Percentiles rank a stretch among this genome's conserved stretches.
These are phyloP conservation scores for Psettodes erumei DNA, from an alignment of 2,113 vertebrate species.

Conservation along the genomic window DNA sequence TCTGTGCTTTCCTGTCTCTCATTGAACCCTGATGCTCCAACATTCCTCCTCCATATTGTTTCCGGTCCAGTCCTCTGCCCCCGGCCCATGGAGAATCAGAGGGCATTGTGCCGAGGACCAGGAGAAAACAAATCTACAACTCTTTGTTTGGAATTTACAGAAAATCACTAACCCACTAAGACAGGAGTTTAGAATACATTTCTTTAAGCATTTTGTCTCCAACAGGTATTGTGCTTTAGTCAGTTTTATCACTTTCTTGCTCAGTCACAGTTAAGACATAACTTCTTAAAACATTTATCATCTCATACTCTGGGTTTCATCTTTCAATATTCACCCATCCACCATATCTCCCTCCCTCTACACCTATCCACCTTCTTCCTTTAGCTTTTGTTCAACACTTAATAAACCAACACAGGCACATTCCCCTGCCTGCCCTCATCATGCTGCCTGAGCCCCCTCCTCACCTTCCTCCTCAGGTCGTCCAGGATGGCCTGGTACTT, in stretches of 20 bases:
- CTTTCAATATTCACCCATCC: background rate
- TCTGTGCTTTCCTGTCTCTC: slow-evolving; percentile 54
- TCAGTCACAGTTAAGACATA: slow-evolving; percentile 2
- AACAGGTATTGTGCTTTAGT: background rate
- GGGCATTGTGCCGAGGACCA: slow-evolving; percentile 6
- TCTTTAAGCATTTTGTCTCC: too few species aligned
- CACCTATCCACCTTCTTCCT: background rate
- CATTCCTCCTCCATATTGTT: slow-evolving; percentile 68
- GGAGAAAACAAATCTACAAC: background rate
- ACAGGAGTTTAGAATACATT: background rate
- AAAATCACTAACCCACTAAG: background rate
- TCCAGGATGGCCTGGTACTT: slow-evolving; percentile 82
- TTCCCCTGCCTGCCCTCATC: background rate
- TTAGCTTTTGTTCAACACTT: slow-evolving; percentile 25
- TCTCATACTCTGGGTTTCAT: slow-evolving; percentile 20
- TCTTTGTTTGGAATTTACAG: background rate
- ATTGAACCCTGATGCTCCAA: slow-evolving; percentile 33
- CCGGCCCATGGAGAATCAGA: background rate
- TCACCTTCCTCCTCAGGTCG: slow-evolving; percentile 84
- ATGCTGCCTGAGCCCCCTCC: slow-evolving; percentile 14
- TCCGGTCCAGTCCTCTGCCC: slow-evolving; percentile 49
- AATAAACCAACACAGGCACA: slow-evolving; percentile 13
- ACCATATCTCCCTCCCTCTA: background rate
- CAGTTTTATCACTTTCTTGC: background rate
- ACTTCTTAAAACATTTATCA: slow-evolving; percentile 16